These are phyloP conservation scores for Euplagia quadripunctaria DNA, from an alignment of 2,888 invertebrate species.

Conservation along the genomic window DNA sequence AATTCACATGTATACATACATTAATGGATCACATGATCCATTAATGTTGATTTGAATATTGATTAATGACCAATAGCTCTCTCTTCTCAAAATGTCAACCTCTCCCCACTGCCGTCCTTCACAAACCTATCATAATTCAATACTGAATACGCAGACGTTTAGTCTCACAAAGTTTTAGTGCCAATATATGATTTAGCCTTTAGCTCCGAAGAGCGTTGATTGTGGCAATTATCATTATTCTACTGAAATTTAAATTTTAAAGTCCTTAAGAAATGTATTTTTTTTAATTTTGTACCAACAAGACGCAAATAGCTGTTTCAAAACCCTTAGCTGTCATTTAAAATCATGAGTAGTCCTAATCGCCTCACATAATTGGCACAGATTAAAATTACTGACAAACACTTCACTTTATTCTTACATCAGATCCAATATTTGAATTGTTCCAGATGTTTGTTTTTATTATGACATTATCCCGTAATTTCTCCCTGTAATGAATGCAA, in stretches of 20 bases:
- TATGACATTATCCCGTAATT: conserved; percentile 29
- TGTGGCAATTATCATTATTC: too few relatives aligned
- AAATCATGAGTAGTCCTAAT: neutral
- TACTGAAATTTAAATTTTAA: too few relatives aligned
- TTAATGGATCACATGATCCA: too few relatives aligned
- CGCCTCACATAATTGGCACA: conserved; percentile 2
- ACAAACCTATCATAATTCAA: neutral
- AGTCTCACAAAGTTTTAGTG: neutral
- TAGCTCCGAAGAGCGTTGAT: too few relatives aligned
- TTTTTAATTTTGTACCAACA: neutral
- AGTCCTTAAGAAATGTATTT: too few relatives aligned
- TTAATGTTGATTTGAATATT: neutral
- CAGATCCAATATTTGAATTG: conserved; percentile 21
- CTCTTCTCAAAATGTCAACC: neutral
- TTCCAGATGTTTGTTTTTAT: conserved; percentile 28
- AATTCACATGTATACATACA: too few relatives aligned
- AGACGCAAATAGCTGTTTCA: neutral
- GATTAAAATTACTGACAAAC: conserved; percentile 7
- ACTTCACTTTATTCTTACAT: conserved; percentile 19
- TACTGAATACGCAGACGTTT: neutral
- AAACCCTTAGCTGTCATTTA: neutral
- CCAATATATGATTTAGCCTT: too few relatives aligned
- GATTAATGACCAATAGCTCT: neutral
- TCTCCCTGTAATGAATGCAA: conserved; percentile 42
- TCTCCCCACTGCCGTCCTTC: neutral